These are phyloP conservation scores for Drosophila ogumai DNA, from an alignment of 1,140 invertebrate species.

Conservation along the genomic window DNA sequence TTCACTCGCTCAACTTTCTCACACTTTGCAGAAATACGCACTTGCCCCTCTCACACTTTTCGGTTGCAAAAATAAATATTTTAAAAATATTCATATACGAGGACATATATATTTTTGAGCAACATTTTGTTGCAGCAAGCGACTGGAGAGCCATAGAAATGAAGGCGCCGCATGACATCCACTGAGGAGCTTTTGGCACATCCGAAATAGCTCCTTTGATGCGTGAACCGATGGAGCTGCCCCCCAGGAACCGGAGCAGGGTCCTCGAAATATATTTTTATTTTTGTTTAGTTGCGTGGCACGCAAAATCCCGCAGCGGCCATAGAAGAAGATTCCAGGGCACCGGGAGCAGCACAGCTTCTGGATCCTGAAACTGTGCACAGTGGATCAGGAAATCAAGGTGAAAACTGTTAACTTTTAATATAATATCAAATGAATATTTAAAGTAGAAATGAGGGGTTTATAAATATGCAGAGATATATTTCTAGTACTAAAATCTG, in stretches of 20 bases:
- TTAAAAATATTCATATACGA: slow-evolving; percentile 31
- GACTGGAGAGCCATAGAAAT: slow-evolving; percentile 38
- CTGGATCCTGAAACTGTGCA: neutral
- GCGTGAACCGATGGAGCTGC: slow-evolving; percentile 34
- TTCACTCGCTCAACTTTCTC: slow-evolving; percentile 31
- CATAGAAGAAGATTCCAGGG: slow-evolving; percentile 21
- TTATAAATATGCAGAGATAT: too few relatives aligned
- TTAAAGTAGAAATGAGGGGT: too few relatives aligned
- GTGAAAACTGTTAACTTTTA: neutral
- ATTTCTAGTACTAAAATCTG: too few relatives aligned
- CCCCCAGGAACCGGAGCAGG: slow-evolving; percentile 34
- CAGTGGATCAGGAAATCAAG: slow-evolving; percentile 9
- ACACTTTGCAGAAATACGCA: neutral
- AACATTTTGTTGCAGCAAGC: slow-evolving; percentile 25
- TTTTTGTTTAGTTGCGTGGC: slow-evolving; percentile 34
- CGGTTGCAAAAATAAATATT: slow-evolving; percentile 19
- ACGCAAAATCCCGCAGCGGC: slow-evolving; percentile 42
- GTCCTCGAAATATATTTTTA: slow-evolving; percentile 41
- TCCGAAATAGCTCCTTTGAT: slow-evolving; percentile 49
- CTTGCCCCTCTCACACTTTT: slow-evolving; percentile 5
- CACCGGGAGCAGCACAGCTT: neutral
- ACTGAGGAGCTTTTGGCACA: slow-evolving; percentile 36
- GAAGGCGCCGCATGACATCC: slow-evolving; percentile 46
- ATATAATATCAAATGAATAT: neutral
- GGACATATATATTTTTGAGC: slow-evolving; percentile 14